A percentile compares a stretch with the other conserved stretches of the same genome.
Conservation (phyloP, 2,888 invertebrate genomes). For the Pachymerium ferrugineum region DNA sequence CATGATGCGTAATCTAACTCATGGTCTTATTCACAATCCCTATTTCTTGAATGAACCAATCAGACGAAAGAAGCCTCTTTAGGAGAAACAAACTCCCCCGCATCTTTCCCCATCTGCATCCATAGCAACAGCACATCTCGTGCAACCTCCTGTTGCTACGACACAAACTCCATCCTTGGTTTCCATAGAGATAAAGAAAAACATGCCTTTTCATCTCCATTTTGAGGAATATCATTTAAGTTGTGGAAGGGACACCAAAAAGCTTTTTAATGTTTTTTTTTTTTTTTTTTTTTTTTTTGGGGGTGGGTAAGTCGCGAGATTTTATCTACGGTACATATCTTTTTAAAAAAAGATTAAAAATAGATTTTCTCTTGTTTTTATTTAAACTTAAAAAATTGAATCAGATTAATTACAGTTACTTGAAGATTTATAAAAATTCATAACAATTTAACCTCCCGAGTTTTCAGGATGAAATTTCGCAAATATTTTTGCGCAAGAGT, state of each 20-base stretch:
- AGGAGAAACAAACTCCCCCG: conserved; percentile 23
- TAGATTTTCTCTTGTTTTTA: no score
- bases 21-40: conserved; percentile 13
- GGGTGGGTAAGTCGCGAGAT: background rate
- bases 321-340: no score
- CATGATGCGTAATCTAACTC: conserved; percentile 19
- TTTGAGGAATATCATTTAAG: conserved; percentile 28
- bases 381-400: no score
- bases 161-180: background rate
- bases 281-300: background rate
- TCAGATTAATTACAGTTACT: no score
- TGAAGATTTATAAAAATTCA: no score
- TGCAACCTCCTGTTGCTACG: conserved; percentile 23
- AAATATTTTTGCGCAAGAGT: no score
- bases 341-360: no score
- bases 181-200: conserved; percentile 24
- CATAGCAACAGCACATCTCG: conserved; percentile 16
- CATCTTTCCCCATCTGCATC: conserved; percentile 8
- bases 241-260: conserved; percentile 12
- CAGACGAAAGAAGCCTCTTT: conserved; percentile 15
- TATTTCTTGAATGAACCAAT: conserved; percentile 20
- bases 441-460: no score
- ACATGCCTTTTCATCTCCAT: conserved; percentile 28
- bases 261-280: background rate
- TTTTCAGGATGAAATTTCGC: no score